Percentiles rank a stretch among this genome's conserved stretches.
Conservation (phyloP, 2,888 invertebrate genomes). For the Strigamia transsilvanica region DNA sequence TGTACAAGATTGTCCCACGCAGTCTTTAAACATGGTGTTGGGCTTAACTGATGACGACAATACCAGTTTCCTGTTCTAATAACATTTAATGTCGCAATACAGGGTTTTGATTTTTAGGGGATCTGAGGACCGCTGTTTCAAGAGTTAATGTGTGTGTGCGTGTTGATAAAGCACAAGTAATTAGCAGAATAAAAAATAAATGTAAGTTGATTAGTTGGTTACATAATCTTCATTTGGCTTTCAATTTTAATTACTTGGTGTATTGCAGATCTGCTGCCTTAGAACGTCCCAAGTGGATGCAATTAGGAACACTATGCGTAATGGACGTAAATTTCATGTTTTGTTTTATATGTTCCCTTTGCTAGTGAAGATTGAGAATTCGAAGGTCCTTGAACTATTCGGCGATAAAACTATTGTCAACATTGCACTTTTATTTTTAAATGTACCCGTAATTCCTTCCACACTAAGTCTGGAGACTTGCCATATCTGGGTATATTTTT, state of each 20-base stretch:
- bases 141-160: not conserved
- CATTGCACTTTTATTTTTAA: slow-evolving; percentile 26
- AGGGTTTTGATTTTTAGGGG: not conserved
- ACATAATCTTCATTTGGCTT: not conserved
- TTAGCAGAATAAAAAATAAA: not conserved
- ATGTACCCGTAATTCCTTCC: not conserved
- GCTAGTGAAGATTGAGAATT: not conserved
- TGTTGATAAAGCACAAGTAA: not conserved
- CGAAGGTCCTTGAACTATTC: slow-evolving; percentile 1
- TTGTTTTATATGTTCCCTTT: not conserved
- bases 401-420: slow-evolving; percentile 16
- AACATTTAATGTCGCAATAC: not conserved
- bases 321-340: not conserved
- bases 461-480: not conserved
- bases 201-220: not conserved
- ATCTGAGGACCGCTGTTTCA: not conserved
- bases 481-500: slow-evolving; percentile 20
- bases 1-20: slow-evolving; percentile 68
- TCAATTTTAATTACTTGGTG: not conserved
- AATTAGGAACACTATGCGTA: not conserved
- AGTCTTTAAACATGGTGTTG: not conserved
- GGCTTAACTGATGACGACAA: not conserved
- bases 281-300: slow-evolving; percentile 3
- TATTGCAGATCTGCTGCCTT: slow-evolving; percentile 29
- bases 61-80: slow-evolving; percentile 22